These are phyloP conservation scores for Pristionchus entomophagus DNA, from an alignment of 2,888 invertebrate genomes.

Conservation along the genomic window DNA sequence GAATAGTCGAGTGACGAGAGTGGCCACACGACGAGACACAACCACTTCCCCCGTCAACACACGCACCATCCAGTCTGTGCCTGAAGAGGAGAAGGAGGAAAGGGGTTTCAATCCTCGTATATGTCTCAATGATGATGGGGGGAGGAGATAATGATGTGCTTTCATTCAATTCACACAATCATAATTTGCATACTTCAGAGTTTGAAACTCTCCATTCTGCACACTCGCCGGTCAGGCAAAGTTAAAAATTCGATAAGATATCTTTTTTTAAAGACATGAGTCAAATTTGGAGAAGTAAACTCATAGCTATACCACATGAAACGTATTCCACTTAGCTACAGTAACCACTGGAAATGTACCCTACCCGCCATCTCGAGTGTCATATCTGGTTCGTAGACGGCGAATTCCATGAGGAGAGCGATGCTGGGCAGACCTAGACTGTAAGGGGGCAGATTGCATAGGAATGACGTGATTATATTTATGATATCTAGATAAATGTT, in stretches of 20 bases:
- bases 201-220: too few relatives aligned
- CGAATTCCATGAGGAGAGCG: constrained; percentile 65
- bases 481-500: neutral
- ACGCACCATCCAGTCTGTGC: constrained; percentile 69
- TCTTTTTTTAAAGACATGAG: too few relatives aligned
- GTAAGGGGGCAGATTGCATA: too few relatives aligned
- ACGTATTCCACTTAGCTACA: too few relatives aligned
- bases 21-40: constrained; percentile 52
- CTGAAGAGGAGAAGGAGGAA: neutral
- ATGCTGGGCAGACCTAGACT: constrained; percentile 64
- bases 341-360: too few relatives aligned
- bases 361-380: constrained; percentile 64
- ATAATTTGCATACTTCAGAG: too few relatives aligned
- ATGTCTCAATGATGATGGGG: too few relatives aligned
- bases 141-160: neutral
- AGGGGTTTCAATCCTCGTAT: neutral
- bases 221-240: too few relatives aligned
- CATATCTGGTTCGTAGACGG: constrained; percentile 61
- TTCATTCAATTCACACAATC: too few relatives aligned
- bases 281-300: too few relatives aligned
- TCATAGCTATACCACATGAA: too few relatives aligned
- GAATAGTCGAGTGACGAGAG: constrained; percentile 61
- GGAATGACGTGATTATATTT: neutral
- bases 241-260: too few relatives aligned
- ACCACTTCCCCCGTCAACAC: constrained; percentile 39